These are phyloP conservation scores for Agrochola macilenta DNA, from an alignment of 2,888 invertebrate genomes.

Conservation along the genomic window DNA sequence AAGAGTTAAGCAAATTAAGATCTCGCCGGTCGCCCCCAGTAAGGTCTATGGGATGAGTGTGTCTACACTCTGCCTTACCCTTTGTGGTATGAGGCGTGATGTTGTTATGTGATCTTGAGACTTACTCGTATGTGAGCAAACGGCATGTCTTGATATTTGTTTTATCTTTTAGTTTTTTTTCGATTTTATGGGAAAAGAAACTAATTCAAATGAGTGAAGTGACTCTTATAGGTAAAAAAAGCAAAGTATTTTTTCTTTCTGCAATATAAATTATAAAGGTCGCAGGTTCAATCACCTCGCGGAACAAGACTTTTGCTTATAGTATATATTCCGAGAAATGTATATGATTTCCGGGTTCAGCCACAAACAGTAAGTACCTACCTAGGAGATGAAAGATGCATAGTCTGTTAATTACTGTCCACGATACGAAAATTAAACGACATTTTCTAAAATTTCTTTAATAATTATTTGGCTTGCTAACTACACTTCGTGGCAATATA, in stretches of 20 bases:
- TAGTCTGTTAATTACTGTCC: not conserved
- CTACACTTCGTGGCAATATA: no score
- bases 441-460: not conserved
- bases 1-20: conserved; percentile 13
- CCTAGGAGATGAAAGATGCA: not conserved
- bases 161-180: not conserved
- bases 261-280: conserved; percentile 1
- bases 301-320: conserved; percentile 3
- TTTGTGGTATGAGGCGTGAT: not conserved
- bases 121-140: not conserved
- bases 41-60: not conserved
- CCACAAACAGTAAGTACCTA: not conserved
- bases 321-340: not conserved
- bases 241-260: not conserved
- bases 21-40: not conserved
- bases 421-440: not conserved
- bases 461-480: not conserved
- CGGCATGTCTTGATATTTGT: not conserved
- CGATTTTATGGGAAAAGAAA: not conserved
- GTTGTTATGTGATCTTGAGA: not conserved
- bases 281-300: conserved; percentile 17
- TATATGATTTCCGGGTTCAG: conserved; percentile 14
- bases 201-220: conserved; percentile 1
- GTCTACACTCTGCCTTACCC: not conserved
- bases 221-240: not conserved